Percentiles rank a stretch among this genome's conserved stretches.
phyloP scores from a whole-genome alignment of 2,113 vertebrate species.

The Pterocles orientalis region DNA sequence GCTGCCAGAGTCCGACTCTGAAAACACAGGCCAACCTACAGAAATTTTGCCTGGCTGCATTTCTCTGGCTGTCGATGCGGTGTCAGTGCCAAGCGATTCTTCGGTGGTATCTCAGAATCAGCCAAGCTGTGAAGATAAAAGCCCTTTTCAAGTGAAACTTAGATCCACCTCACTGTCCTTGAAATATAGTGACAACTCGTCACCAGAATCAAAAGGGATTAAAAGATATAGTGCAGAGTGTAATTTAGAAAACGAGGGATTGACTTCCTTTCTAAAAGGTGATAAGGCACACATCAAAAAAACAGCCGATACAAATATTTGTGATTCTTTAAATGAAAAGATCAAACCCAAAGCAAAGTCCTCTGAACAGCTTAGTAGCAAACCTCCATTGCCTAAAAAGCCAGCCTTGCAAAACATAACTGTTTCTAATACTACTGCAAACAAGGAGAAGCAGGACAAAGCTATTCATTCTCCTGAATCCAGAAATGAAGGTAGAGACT shows the following conservation, averaged over 20 bases:
- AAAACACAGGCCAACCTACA: not conserved
- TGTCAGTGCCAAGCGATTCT: constrained; percentile 25
- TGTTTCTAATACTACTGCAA: not conserved
- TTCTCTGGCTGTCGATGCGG: not conserved
- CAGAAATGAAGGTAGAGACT: constrained; percentile 52
- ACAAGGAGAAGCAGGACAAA: constrained; percentile 60
- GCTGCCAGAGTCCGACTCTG: not conserved
- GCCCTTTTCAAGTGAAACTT: constrained; percentile 86
- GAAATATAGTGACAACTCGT: constrained; percentile 67
- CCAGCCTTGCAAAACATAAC: constrained; percentile 67
- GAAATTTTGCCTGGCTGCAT: not conserved
- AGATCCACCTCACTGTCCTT: constrained; percentile 86
- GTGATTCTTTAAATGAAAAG: constrained; percentile 50
- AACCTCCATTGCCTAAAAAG: constrained; percentile 75
- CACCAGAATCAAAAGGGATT: constrained; percentile 56
- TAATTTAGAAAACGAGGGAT: constrained; percentile 48
- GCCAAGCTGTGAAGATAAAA: constrained; percentile 67
- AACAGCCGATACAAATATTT: not conserved
- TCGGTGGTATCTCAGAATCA: not conserved
- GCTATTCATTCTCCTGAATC: not conserved
- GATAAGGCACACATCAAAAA: constrained; percentile 48
- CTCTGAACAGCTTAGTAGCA: constrained; percentile 69
- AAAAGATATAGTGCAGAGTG: constrained; percentile 78
- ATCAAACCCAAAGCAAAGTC: constrained; percentile 65
- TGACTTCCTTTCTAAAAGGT: constrained; percentile 48